Evolutionary conservation across 2,113 vertebrate species (phyloP).

Genomic region (Heterocephalus glaber): DNA sequence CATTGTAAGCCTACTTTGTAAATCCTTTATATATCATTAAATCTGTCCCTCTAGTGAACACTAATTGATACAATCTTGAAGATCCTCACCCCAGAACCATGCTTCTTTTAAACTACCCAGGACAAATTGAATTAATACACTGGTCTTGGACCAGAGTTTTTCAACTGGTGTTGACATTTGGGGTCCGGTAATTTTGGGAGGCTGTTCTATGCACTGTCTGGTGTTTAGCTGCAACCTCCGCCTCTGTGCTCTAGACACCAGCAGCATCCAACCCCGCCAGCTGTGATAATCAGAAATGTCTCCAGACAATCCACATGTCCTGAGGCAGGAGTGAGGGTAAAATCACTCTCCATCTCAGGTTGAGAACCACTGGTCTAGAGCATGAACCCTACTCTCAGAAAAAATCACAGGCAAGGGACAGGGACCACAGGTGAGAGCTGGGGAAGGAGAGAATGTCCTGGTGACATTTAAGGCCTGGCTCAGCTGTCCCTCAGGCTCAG

Average conservation of each 20-base stretch:
- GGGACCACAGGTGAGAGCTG: background rate
- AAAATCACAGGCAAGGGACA: background rate
- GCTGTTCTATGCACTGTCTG: background rate
- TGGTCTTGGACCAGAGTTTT: background rate
- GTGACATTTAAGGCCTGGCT: slow-evolving; percentile 43
- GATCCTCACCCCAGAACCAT: background rate
- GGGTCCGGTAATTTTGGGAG: background rate
- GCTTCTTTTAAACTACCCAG: background rate
- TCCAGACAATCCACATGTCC: background rate
- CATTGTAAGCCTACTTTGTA: background rate
- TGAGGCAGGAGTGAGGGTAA: background rate
- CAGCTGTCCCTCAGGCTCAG: slow-evolving; percentile 36
- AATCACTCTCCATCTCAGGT: background rate
- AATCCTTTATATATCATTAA: background rate
- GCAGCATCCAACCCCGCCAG: background rate
- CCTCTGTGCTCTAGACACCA: background rate
- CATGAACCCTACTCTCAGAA: background rate
- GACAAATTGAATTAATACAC: background rate
- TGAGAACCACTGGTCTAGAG: background rate
- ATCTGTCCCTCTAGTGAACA: background rate
- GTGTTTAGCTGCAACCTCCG: background rate
- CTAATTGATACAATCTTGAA: background rate
- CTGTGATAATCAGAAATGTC: background rate
- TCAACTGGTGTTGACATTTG: background rate
- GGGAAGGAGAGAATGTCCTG: background rate